Conservation (phyloP, 2,113 vertebrate species). For the Mungos mungo region DNA sequence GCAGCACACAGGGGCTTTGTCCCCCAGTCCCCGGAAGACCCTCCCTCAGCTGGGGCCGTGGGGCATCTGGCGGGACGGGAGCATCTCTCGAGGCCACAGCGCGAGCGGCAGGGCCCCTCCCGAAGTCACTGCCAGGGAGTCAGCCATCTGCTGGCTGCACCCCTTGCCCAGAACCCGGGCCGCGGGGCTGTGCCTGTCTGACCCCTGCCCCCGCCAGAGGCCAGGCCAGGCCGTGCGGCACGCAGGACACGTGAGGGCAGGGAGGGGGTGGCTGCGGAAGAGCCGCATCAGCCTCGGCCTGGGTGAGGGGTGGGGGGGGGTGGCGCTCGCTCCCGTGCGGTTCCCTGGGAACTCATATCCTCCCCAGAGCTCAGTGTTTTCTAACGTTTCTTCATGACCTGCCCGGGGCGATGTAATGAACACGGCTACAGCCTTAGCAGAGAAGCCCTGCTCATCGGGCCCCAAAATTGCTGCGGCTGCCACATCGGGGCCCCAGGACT, state of each 20-base stretch:
- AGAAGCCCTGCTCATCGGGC: accelerated
- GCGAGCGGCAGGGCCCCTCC: neutral
- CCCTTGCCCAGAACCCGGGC: neutral
- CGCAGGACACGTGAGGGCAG: accelerated
- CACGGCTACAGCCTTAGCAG: neutral
- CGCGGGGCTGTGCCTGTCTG: accelerated
- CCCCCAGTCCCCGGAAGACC: neutral
- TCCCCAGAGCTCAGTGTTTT: no score
- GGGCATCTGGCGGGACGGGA: neutral
- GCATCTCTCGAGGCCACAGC: neutral
- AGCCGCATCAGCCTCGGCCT: accelerated
- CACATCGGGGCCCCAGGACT: accelerated
- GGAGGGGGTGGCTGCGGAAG: neutral
- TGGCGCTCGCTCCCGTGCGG: no score
- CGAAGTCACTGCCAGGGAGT: no score
- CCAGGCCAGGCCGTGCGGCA: accelerated
- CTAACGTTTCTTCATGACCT: accelerated
- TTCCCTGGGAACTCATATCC: accelerated
- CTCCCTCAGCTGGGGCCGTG: neutral
- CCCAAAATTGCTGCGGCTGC: accelerated
- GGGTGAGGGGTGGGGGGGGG: accelerated
- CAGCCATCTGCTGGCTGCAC: no score
- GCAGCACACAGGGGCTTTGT: conserved; percentile 59
- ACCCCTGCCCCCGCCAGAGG: neutral
- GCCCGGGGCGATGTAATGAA: accelerated